A percentile compares a stretch with the other conserved stretches of the same genome.
phyloP scores from a whole-genome alignment of 2,797 vertebrate species.

The Alcedo quadribrachys region DNA sequence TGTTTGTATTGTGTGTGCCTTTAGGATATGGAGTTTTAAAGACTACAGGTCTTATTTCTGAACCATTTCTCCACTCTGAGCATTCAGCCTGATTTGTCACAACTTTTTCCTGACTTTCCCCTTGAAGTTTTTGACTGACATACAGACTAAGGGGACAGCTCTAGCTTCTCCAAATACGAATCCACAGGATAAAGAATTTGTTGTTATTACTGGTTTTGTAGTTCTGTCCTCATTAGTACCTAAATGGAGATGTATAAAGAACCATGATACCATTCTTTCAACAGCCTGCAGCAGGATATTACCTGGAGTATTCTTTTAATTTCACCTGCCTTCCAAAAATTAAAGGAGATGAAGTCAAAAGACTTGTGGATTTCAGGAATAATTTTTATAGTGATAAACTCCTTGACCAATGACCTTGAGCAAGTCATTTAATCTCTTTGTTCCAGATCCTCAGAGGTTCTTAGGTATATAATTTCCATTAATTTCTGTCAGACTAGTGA shows the following conservation, averaged over 20 bases:
- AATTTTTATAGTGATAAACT: neutral
- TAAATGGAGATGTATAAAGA: neutral
- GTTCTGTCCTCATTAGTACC: neutral
- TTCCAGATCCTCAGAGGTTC: conserved; percentile 12
- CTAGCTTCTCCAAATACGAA: neutral
- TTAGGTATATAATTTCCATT: conserved; percentile 30
- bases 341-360: neutral
- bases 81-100: neutral
- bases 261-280: neutral
- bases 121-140: neutral
- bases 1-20: neutral
- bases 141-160: neutral
- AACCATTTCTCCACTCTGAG: neutral
- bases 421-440: neutral
- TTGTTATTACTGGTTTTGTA: neutral
- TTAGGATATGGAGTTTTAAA: neutral
- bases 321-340: neutral
- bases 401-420: conserved; percentile 4
- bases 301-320: neutral
- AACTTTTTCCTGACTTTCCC: neutral
- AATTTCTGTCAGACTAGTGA: conserved; percentile 14
- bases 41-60: neutral
- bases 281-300: neutral
- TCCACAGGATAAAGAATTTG: neutral
- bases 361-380: neutral